Conservation (phyloP, 1,140 invertebrate species). For the Papilio polyxenes region DNA sequence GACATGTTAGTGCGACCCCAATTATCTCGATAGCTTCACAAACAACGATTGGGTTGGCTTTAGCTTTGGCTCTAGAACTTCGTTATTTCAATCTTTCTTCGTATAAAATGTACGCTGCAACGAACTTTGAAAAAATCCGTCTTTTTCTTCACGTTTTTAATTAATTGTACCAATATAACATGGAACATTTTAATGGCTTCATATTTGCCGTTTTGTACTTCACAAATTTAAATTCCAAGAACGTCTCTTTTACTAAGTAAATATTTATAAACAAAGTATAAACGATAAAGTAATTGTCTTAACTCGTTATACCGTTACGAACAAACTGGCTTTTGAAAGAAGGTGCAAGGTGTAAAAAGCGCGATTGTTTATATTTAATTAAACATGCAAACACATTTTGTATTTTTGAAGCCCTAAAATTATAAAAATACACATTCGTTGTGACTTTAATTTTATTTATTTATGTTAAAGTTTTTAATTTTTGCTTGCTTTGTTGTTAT, state of each 20-base stretch:
- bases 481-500: not conserved
- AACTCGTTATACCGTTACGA: slow-evolving; percentile 21
- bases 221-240: not conserved
- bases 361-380: not conserved
- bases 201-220: not conserved
- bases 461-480: not conserved
- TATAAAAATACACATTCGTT: not conserved
- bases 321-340: slow-evolving; percentile 12
- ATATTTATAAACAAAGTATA: not conserved
- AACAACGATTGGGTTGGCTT: slow-evolving; percentile 22
- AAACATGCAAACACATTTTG: not conserved
- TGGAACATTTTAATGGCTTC: not conserved
- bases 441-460: not conserved
- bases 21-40: slow-evolving; percentile 30
- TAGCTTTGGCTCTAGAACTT: not conserved
- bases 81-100: too few relatives aligned
- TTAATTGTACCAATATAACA: too few relatives aligned
- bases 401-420: not conserved
- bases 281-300: slow-evolving; percentile 8
- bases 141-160: too few relatives aligned
- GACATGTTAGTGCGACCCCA: slow-evolving; percentile 33
- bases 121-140: too few relatives aligned
- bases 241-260: not conserved
- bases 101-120: too few relatives aligned
- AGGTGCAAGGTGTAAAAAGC: slow-evolving; percentile 3